These are phyloP conservation scores for Bettongia penicillata DNA, from an alignment of 2,113 vertebrate genomes.

Conservation along the genomic window DNA sequence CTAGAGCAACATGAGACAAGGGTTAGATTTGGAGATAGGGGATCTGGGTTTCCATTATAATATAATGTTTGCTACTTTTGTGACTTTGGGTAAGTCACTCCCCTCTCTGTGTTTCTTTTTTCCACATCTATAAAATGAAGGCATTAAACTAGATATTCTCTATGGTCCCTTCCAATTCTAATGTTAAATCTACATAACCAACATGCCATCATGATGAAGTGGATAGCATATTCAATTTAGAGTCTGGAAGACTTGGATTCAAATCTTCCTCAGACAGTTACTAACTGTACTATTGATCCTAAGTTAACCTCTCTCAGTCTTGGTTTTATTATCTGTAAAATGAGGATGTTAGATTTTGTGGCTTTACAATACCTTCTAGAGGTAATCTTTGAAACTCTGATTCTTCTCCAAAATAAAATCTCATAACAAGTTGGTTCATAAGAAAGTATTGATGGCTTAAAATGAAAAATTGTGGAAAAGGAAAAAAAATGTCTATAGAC, in stretches of 20 bases:
- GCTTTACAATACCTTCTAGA: not conserved
- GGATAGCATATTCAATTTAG: not conserved
- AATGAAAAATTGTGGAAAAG: slow-evolving; percentile 19
- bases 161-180: not conserved
- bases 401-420: not conserved
- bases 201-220: not conserved
- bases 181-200: not conserved
- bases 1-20: too few relatives aligned
- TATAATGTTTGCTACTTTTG: too few relatives aligned
- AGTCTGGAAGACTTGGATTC: not conserved
- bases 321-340: not conserved
- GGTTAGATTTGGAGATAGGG: not conserved
- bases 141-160: not conserved
- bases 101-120: not conserved
- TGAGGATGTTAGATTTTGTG: not conserved
- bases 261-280: not conserved
- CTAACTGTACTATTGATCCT: not conserved
- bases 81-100: not conserved
- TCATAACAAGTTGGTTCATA: not conserved
- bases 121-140: not conserved
- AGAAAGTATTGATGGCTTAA: slow-evolving; percentile 6
- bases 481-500: slow-evolving; percentile 12
- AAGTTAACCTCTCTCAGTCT: not conserved
- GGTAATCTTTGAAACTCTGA: not conserved
- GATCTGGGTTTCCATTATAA: too few relatives aligned